Percentiles rank a stretch among this genome's conserved stretches.
These are phyloP conservation scores for Julus scandinavius DNA, from an alignment of 2,888 invertebrate species.

Conservation along the genomic window DNA sequence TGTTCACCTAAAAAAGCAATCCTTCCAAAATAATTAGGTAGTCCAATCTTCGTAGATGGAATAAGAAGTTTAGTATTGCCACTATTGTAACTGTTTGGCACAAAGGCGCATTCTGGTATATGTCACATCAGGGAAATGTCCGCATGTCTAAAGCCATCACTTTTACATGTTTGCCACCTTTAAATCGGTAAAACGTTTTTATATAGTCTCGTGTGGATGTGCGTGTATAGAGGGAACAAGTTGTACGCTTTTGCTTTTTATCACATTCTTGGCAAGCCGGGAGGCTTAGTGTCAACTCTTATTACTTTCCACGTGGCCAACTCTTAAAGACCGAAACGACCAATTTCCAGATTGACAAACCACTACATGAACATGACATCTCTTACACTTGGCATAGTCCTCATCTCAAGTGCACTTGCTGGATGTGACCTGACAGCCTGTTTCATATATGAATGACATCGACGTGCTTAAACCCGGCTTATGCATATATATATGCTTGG, in stretches of 20 bases:
- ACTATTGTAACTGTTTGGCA: not conserved
- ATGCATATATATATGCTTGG: not conserved
- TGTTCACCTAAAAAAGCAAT: too few relatives aligned
- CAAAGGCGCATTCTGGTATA: not conserved
- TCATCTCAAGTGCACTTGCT: not conserved
- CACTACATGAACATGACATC: conserved; percentile 55
- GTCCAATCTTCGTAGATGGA: too few relatives aligned
- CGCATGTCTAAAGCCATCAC: not conserved
- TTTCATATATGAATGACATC: conserved; percentile 28
- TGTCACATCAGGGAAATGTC: not conserved
- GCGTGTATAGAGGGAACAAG: conserved; percentile 6
- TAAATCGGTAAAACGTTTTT: conserved; percentile 13
- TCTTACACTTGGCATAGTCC: conserved; percentile 50
- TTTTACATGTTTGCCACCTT: conserved; percentile 42
- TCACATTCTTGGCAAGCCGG: conserved; percentile 55
- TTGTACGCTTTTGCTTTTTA: conserved; percentile 53
- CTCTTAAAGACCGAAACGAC: conserved; percentile 55
- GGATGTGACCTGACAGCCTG: not conserved
- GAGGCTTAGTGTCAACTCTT: conserved; percentile 54
- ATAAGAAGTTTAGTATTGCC: too few relatives aligned
- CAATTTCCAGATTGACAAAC: conserved; percentile 56
- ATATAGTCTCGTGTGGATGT: not conserved
- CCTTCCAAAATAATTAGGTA: too few relatives aligned
- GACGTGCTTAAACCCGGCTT: not conserved
- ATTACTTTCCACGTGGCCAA: conserved; percentile 54